phyloP scores from a whole-genome alignment of 2,888 invertebrate genomes.

The Lissonota sp. region DNA sequence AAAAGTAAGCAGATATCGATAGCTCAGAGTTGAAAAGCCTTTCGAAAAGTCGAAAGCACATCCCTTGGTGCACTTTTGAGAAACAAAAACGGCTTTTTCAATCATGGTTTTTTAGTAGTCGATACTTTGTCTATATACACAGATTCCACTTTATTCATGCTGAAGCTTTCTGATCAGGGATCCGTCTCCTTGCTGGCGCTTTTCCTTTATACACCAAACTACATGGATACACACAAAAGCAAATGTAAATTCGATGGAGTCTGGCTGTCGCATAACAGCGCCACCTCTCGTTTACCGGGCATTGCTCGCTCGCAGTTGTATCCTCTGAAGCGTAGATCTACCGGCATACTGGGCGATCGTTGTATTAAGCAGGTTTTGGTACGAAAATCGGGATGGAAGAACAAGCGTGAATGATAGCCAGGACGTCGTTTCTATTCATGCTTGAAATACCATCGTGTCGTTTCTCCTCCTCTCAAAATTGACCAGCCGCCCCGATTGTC shows the following conservation, averaged over 20 bases:
- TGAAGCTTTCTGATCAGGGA: conserved; percentile 21
- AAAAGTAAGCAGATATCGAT: no score
- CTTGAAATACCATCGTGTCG: conserved; percentile 48
- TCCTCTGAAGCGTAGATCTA: conserved; percentile 45
- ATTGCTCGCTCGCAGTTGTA: conserved; percentile 47
- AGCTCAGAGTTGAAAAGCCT: no score
- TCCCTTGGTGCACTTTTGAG: no score
- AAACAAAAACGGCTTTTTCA: no score
- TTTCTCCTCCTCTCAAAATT: conserved; percentile 23
- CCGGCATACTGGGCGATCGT: conserved; percentile 19
- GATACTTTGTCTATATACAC: not conserved
- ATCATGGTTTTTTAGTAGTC: not conserved
- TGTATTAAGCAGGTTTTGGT: conserved; percentile 41
- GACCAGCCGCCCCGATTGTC: conserved; percentile 39
- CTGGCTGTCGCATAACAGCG: conserved; percentile 55
- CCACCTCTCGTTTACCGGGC: conserved; percentile 10
- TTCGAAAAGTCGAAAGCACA: no score
- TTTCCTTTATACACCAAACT: conserved; percentile 46
- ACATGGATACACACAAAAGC: conserved; percentile 59
- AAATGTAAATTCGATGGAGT: conserved; percentile 64
- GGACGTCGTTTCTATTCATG: conserved; percentile 61
- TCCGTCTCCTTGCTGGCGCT: conserved; percentile 2
- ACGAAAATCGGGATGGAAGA: conserved; percentile 41
- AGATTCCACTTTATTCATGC: conserved; percentile 29
- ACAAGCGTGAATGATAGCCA: conserved; percentile 60